Percentiles rank a stretch among this genome's conserved stretches.
phyloP scores from a whole-genome alignment of 2,888 invertebrate species.

The Tetragonisca angustula region DNA sequence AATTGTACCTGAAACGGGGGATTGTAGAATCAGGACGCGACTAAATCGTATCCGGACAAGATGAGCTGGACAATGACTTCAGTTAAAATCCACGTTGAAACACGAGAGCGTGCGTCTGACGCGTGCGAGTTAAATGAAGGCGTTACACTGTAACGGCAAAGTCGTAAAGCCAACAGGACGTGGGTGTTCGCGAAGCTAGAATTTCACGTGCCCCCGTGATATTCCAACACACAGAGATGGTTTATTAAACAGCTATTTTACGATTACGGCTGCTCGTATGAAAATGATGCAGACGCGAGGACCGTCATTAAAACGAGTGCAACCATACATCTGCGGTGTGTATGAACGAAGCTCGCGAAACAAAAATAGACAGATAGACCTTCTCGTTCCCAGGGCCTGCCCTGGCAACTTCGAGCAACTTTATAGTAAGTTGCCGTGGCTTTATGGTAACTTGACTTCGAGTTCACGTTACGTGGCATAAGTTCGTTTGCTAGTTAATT shows the following conservation, averaged over 20 bases:
- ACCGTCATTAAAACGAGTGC: not conserved
- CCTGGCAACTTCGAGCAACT: not conserved
- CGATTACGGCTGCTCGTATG: not conserved
- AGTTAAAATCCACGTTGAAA: conserved; percentile 4
- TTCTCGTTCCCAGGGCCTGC: not conserved
- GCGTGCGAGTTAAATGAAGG: not conserved
- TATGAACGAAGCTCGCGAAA: too few species aligned
- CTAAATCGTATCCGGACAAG: not conserved
- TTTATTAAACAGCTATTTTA: not conserved
- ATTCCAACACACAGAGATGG: not conserved
- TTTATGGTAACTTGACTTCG: not conserved
- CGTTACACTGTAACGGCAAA: conserved; percentile 4
- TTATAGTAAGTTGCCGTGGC: not conserved
- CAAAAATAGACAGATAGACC: not conserved
- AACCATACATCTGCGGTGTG: too few species aligned
- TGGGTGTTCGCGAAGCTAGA: not conserved
- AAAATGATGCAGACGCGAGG: not conserved
- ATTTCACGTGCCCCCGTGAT: not conserved
- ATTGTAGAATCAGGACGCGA: not conserved
- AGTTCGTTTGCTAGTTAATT: not conserved
- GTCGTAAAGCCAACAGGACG: not conserved
- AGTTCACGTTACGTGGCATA: not conserved
- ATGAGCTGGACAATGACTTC: not conserved
- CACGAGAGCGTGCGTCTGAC: not conserved
- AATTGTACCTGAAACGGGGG: not conserved